A percentile compares a stretch with the other conserved stretches of the same genome.
phyloP scores from a whole-genome alignment of 2,888 invertebrate genomes.

The Pristionchus fissidentatus region DNA sequence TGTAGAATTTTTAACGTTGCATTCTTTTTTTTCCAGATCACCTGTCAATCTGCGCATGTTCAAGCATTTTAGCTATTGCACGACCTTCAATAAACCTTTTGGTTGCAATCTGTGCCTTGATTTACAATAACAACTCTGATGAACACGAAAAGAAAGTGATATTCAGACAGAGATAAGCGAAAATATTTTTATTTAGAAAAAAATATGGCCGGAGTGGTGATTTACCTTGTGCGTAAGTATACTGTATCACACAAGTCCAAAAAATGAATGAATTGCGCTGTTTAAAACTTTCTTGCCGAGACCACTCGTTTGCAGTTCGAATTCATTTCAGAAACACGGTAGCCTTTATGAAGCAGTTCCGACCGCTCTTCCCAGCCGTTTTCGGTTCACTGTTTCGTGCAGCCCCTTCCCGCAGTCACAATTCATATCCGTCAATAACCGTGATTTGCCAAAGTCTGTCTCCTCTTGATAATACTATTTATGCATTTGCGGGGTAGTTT shows the following conservation, averaged over 20 bases:
- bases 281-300: slow-evolving; percentile 13
- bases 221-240: background rate
- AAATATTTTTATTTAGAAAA: too few relatives aligned
- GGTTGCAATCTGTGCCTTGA: background rate
- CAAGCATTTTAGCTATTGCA: background rate
- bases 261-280: background rate
- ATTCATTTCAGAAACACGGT: background rate
- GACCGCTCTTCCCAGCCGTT: slow-evolving; percentile 22
- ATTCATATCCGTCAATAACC: background rate
- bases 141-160: too few relatives aligned
- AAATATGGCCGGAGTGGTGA: too few relatives aligned
- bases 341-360: slow-evolving; percentile 38
- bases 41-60: slow-evolving; percentile 4
- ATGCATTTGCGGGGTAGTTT: slow-evolving; percentile 33
- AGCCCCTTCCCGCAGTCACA: background rate
- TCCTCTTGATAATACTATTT: background rate
- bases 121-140: too few relatives aligned
- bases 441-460: background rate
- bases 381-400: background rate
- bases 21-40: slow-evolving; percentile 29
- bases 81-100: slow-evolving; percentile 28
- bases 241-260: slow-evolving; percentile 10
- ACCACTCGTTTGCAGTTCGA: slow-evolving; percentile 25
- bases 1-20: slow-evolving; percentile 32
- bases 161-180: too few relatives aligned